These are phyloP conservation scores for Eustalomyia histrio DNA, from an alignment of 2,888 invertebrate genomes.

Conservation along the genomic window DNA sequence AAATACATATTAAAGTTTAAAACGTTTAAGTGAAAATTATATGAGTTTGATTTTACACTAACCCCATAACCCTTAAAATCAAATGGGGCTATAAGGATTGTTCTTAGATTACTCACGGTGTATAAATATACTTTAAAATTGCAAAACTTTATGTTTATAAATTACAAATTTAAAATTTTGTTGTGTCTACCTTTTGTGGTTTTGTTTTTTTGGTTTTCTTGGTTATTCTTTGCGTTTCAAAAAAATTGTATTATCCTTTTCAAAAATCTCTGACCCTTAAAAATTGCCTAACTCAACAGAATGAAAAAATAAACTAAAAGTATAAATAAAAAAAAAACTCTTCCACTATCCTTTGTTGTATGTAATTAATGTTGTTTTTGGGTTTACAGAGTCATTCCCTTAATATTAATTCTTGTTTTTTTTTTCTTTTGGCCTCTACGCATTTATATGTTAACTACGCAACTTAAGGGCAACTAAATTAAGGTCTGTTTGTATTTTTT, in stretches of 20 bases:
- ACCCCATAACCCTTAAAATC: too few species aligned
- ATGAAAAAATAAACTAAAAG: neutral
- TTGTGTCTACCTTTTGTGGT: neutral
- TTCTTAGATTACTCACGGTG: too few species aligned
- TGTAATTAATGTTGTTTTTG: neutral
- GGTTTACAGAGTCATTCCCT: neutral
- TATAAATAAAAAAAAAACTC: neutral
- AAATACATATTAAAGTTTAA: too few species aligned
- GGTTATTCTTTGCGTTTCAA: neutral
- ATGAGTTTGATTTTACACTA: too few species aligned
- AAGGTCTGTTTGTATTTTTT: neutral
- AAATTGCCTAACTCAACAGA: neutral
- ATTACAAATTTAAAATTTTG: neutral
- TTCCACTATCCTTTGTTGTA: neutral
- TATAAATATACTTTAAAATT: too few species aligned
- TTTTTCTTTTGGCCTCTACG: too few species aligned
- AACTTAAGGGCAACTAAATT: neutral
- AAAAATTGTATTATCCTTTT: neutral
- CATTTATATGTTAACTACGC: neutral
- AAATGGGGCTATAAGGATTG: too few species aligned
- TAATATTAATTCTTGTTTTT: too few species aligned
- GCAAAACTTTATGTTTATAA: neutral
- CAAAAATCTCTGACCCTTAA: neutral
- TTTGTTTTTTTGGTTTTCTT: neutral
- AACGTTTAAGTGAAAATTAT: too few species aligned